Percentiles rank a stretch among this genome's conserved stretches.
Evolutionary conservation across 2,888 invertebrate species (phyloP).

Genomic region (Pandemis corylana): DNA sequence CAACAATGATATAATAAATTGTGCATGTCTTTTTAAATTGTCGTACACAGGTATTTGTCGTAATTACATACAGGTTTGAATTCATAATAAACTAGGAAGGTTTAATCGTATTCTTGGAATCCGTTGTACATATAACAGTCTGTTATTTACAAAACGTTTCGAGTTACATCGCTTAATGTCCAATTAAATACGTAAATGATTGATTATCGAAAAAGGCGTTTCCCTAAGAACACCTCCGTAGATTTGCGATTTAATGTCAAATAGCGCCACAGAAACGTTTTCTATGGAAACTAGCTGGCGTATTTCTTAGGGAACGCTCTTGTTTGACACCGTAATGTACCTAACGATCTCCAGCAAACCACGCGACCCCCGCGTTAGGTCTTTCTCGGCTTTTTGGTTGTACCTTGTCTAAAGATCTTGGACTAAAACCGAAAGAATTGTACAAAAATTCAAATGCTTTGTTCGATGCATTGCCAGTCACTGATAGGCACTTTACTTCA

Average conservation of each 20-base stretch:
- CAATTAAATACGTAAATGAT: background rate
- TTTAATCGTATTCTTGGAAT: background rate
- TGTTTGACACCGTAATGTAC: no score
- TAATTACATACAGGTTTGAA: conserved; percentile 1
- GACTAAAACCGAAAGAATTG: background rate
- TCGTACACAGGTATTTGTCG: background rate
- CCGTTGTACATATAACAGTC: background rate
- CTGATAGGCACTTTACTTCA: background rate
- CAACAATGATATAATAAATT: conserved; percentile 12
- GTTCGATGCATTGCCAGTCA: conserved; percentile 1
- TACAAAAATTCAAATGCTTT: conserved; percentile 6
- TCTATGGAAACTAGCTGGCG: no score
- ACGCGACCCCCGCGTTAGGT: no score
- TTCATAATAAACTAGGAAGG: conserved; percentile 4
- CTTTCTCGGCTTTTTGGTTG: no score
- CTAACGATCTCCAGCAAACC: no score
- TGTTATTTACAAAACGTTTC: background rate
- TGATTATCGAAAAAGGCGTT: background rate
- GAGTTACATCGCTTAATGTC: background rate
- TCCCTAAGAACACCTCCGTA: background rate
- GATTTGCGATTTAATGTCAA: no score
- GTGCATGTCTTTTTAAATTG: background rate
- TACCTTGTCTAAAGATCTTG: background rate
- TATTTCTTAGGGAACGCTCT: no score
- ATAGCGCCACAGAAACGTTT: no score